Conservation (phyloP, 2,113 vertebrate species). For the Cromileptes altivelis region DNA sequence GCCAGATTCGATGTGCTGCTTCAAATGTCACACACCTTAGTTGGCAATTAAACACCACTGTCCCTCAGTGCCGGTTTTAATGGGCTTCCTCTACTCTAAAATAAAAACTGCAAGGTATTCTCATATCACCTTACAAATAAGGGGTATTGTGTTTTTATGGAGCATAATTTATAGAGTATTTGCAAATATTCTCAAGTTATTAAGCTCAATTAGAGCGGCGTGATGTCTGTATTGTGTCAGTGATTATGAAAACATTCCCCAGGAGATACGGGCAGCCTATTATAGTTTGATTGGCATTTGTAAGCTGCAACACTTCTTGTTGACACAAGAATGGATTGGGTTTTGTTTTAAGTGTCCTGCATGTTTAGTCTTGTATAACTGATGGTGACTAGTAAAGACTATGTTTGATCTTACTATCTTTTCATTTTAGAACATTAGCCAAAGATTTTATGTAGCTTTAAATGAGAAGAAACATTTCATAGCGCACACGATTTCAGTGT, state of each 20-base stretch:
- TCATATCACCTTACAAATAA: conserved; percentile 44
- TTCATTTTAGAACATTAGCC: neutral
- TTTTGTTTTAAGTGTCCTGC: neutral
- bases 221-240: conserved; percentile 20
- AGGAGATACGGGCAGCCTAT: neutral
- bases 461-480: neutral
- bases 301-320: neutral
- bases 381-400: neutral
- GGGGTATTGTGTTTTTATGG: conserved; percentile 25
- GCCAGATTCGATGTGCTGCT: conserved; percentile 78
- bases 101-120: conserved; percentile 53
- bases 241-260: conserved; percentile 20
- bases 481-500: neutral
- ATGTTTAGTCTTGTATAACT: neutral
- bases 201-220: conserved; percentile 43
- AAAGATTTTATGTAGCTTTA: neutral
- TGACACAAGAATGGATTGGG: neutral
- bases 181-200: conserved; percentile 23
- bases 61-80: conserved; percentile 67
- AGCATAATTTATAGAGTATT: conserved; percentile 44
- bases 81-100: conserved; percentile 56
- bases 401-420: no score
- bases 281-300: neutral
- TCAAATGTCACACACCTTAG: conserved; percentile 82
- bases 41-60: conserved; percentile 78